A percentile compares a stretch with the other conserved stretches of the same genome.
Evolutionary conservation across 2,888 invertebrate genomes (phyloP).

Genomic region (Eristalis arbustorum): DNA sequence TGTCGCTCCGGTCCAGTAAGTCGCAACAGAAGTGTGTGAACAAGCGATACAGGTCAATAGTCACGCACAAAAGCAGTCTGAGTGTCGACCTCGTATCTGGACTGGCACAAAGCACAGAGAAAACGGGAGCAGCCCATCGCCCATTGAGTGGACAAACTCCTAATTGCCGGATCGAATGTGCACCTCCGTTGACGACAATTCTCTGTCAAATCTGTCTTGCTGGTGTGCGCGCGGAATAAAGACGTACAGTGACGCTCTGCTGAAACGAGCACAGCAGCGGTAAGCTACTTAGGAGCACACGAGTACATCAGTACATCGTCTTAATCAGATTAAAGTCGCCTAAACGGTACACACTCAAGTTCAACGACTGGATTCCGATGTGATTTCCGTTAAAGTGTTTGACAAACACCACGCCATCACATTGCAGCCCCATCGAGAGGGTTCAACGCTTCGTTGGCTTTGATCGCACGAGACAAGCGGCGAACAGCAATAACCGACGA

Average conservation of each 20-base stretch:
- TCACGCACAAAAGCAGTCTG: conserved; percentile 17
- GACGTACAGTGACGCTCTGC: background rate
- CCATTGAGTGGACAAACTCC: background rate
- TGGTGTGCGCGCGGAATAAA: background rate
- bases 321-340: conserved; percentile 29
- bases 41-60: conserved; percentile 34
- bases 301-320: background rate
- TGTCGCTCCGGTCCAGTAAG: conserved; percentile 31
- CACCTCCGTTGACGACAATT: background rate
- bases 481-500: background rate
- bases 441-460: conserved; percentile 37
- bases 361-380: conserved; percentile 49
- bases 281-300: conserved; percentile 40
- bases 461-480: background rate
- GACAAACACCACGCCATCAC: conserved; percentile 30
- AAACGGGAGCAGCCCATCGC: background rate
- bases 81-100: conserved; percentile 6
- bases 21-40: conserved; percentile 4
- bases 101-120: background rate
- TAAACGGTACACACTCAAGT: conserved; percentile 48
- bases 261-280: background rate
- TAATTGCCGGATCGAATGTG: conserved; percentile 10
- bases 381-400: conserved; percentile 53
- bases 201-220: background rate
- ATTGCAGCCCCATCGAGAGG: background rate